Percentiles rank a stretch among this genome's conserved stretches.
phyloP scores from a whole-genome alignment of 2,797 vertebrate genomes.

The Lerista edwardsae region DNA sequence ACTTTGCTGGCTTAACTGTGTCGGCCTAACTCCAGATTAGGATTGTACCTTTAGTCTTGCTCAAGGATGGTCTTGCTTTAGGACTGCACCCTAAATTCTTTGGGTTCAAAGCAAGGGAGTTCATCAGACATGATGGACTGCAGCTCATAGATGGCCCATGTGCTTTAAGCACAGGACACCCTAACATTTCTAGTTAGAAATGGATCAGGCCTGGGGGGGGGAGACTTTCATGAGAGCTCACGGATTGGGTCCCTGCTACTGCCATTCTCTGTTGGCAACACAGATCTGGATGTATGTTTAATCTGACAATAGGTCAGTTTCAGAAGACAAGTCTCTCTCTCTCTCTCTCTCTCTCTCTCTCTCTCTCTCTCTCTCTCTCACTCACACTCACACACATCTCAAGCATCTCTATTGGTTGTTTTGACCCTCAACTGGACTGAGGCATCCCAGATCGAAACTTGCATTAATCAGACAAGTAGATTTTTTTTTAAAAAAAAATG shows the following conservation, averaged over 20 bases:
- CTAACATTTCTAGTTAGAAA: not conserved
- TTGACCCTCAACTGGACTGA: not conserved
- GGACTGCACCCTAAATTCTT: not conserved
- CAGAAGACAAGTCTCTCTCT: not conserved
- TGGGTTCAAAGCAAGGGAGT: not conserved
- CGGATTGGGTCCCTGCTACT: no score
- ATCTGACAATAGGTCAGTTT: not conserved
- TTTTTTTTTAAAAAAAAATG: slow-evolving; percentile 41
- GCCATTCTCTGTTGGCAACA: not conserved
- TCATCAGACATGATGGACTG: no score
- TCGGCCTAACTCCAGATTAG: no score
- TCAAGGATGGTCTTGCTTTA: no score
- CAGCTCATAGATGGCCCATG: no score
- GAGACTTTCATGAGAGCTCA: not conserved
- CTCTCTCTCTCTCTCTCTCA: no score
- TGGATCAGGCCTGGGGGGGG: not conserved
- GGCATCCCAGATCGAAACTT: not conserved
- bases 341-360: no score
- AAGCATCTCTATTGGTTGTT: not conserved
- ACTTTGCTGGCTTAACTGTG: no score
- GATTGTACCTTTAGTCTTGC: no score
- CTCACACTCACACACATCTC: no score
- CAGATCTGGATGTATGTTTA: not conserved
- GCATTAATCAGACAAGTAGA: slow-evolving; percentile 44
- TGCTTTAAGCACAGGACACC: no score